Conservation (phyloP, 2,113 vertebrate genomes). For the Ceyx melanurus region DNA sequence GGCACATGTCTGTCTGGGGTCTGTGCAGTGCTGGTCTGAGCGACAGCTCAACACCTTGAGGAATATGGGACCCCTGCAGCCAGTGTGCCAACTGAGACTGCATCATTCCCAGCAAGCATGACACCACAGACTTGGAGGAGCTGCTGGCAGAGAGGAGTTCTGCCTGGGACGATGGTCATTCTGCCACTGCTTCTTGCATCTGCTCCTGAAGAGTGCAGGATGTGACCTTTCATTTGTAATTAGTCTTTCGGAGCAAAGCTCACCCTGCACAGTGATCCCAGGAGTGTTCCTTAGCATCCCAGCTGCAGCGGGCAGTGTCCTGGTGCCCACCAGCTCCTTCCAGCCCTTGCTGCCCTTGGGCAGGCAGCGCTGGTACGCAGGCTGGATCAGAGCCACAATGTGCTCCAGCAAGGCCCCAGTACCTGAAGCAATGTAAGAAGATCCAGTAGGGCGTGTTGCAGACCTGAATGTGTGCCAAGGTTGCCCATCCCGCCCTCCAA, state of each 20-base stretch:
- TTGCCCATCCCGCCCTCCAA: accelerated
- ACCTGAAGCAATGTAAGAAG: neutral
- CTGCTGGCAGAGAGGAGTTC: neutral
- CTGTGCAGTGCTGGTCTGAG: neutral
- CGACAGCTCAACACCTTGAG: neutral
- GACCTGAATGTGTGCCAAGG: neutral
- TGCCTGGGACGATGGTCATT: neutral
- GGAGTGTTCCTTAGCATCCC: neutral
- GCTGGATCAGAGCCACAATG: neutral
- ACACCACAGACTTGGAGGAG: neutral
- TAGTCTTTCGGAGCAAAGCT: neutral
- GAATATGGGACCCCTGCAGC: accelerated
- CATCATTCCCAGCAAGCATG: neutral
- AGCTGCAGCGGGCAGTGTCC: neutral
- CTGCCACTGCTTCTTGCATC: neutral
- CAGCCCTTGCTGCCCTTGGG: accelerated
- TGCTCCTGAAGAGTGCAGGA: neutral
- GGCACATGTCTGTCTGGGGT: neutral
- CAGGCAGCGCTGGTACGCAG: accelerated
- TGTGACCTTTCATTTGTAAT: neutral
- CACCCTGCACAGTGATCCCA: neutral
- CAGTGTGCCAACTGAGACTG: accelerated
- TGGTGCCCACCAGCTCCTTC: neutral
- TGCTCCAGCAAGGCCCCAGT: neutral
- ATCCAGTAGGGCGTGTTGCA: too few relatives aligned